Evolutionary conservation across 2,113 vertebrate species (phyloP).

Genomic region (Macroglossus sobrinus): DNA sequence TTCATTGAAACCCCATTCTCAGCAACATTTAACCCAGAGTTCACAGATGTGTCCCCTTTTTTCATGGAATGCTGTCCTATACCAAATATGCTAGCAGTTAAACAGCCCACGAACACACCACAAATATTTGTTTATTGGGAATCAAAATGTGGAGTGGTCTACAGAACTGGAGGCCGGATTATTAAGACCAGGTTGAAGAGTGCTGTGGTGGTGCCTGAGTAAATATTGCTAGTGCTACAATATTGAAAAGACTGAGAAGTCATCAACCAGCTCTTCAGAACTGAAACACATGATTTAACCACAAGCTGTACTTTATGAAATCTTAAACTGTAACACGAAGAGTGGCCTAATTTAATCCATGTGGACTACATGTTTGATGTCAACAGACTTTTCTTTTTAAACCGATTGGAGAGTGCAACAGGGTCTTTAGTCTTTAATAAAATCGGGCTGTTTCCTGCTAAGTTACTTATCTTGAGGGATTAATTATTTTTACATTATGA

Average conservation of each 20-base stretch:
- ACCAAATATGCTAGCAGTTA: conserved; percentile 71
- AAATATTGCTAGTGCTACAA: conserved; percentile 69
- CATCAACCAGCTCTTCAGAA: conserved; percentile 78
- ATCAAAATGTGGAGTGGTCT: conserved; percentile 73
- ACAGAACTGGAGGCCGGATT: conserved; percentile 58
- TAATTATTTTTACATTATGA: conserved; percentile 80
- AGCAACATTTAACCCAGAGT: conserved; percentile 40
- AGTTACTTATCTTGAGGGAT: conserved; percentile 75
- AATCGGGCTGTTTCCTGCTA: conserved; percentile 68
- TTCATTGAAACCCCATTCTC: conserved; percentile 24
- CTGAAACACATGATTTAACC: conserved; percentile 81
- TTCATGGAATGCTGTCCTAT: conserved; percentile 53
- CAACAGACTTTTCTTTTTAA: conserved; percentile 79
- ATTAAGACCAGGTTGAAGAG: conserved; percentile 79
- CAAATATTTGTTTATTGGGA: conserved; percentile 81
- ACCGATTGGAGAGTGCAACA: conserved; percentile 67
- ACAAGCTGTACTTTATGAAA: conserved; percentile 86
- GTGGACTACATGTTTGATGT: conserved; percentile 84
- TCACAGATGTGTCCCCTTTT: conserved; percentile 24
- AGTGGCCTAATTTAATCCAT: conserved; percentile 90
- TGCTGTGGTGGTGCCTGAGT: conserved; percentile 66
- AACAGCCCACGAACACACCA: conserved; percentile 72
- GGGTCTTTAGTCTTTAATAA: conserved; percentile 80
- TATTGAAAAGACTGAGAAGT: conserved; percentile 79
- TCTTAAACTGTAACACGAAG: conserved; percentile 89